Evolutionary conservation across 2,888 invertebrate species (phyloP).

Genomic region (Loripinus fragilis): DNA sequence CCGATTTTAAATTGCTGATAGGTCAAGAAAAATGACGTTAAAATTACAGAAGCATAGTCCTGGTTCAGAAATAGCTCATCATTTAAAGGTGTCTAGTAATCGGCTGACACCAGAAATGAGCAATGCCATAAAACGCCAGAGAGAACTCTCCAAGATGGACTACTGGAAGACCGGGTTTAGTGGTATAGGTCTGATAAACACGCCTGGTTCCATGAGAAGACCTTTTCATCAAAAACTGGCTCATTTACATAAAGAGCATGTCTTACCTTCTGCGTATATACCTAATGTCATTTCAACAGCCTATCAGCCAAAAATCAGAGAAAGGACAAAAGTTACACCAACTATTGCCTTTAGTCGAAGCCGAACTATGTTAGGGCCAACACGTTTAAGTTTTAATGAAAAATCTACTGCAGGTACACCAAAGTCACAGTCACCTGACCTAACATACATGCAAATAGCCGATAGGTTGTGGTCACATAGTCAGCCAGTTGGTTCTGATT

Average conservation of each 20-base stretch:
- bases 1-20: no score
- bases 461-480: conserved; percentile 46
- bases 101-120: conserved; percentile 54
- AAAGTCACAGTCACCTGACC: conserved; percentile 35
- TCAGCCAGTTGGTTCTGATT: conserved; percentile 39
- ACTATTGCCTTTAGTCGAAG: neutral
- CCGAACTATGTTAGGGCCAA: neutral
- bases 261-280: conserved; percentile 47
- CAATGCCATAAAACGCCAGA: conserved; percentile 47
- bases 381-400: neutral
- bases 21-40: neutral
- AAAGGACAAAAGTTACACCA: neutral
- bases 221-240: conserved; percentile 35
- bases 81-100: neutral
- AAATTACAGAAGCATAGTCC: neutral
- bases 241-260: conserved; percentile 37
- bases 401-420: neutral
- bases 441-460: conserved; percentile 47
- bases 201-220: neutral
- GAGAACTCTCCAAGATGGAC: conserved; percentile 36
- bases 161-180: conserved; percentile 43
- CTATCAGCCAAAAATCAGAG: neutral
- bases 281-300: conserved; percentile 30
- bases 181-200: conserved; percentile 3
- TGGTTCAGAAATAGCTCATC: neutral